Evolutionary conservation across 1,140 invertebrate genomes (phyloP), one percentile per base, ranked within the genome.

Genomic region (Chelonus insularis): DNA sequence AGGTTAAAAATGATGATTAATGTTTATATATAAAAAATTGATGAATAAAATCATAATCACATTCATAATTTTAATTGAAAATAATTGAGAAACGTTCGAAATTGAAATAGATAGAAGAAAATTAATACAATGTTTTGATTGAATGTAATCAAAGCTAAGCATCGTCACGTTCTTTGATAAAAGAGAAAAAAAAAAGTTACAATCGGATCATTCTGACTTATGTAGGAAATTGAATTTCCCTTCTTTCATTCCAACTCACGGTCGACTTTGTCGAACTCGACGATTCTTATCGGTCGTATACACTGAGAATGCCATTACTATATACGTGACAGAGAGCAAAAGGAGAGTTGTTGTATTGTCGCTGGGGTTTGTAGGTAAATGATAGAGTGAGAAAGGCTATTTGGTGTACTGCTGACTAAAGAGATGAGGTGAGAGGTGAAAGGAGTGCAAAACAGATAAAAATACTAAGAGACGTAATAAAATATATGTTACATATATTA

Each of bases 231-330:
- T 56, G 36, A 34, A 25, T 41, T 41, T 54, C 37, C 18, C 34
- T 16, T 12, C 50, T 29, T 29, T 29, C 25, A 29, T 29, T 29
- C 7, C 3, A 48, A 67, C 67, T 66, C 67, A 29, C 25, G 7
- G 25, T 29, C 25, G 25, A 59, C 36, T 8, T 54, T 41, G 36
- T 56, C 54, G 41, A 39, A 65, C 63, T 68, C 37, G 23, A 23
- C 23, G 39, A 55, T 18, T 21, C 29, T 57, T 59, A 59, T 58
- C 62, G 56, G 56, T 59, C 56, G 56, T 63, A 48, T 34, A 39
- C 56, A 57, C 52, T 14, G 34, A 43, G 32, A 23, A 29, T 37
- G 14, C 52, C 25, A 39, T 56, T 29, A 29, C 25, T 29, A 29
- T n/a, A n/a, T 41, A 43, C 54, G 18, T 23, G 5, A 23, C 29